Conservation (phyloP, 2,888 invertebrate genomes). For the Heliconius ismenius region DNA sequence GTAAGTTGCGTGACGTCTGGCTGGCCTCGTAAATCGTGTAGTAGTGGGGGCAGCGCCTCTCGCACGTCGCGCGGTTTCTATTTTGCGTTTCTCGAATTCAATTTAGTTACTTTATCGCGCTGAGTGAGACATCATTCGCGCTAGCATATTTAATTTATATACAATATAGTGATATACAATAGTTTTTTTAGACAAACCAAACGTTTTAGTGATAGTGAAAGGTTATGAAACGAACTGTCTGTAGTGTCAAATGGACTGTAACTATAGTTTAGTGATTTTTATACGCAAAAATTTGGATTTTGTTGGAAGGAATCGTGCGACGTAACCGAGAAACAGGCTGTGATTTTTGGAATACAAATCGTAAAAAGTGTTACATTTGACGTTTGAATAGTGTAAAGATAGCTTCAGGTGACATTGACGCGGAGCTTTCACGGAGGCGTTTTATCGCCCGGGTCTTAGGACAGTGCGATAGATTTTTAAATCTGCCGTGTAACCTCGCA, state of each 20-base stretch:
- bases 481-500: slow-evolving; percentile 52
- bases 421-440: slow-evolving; percentile 55
- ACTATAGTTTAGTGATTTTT: slow-evolving; percentile 64
- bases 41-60: slow-evolving; percentile 73
- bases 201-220: slow-evolving; percentile 59
- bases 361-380: slow-evolving; percentile 59
- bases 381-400: slow-evolving; percentile 67
- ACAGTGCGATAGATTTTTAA: slow-evolving; percentile 54
- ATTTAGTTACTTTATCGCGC: slow-evolving; percentile 75
- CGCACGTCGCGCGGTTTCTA: slow-evolving; percentile 79
- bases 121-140: slow-evolving; percentile 67
- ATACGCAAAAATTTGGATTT: slow-evolving; percentile 61
- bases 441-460: slow-evolving; percentile 46
- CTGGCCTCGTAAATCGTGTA: slow-evolving; percentile 76
- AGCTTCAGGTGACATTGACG: slow-evolving; percentile 58
- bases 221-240: slow-evolving; percentile 58
- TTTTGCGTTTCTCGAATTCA: slow-evolving; percentile 79
- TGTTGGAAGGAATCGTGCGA: slow-evolving; percentile 55
- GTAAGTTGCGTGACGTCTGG: slow-evolving; percentile 62
- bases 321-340: slow-evolving; percentile 59
- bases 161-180: slow-evolving; percentile 62
- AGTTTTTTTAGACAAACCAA: slow-evolving; percentile 57
- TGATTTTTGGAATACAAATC: slow-evolving; percentile 58
- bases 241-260: slow-evolving; percentile 61
- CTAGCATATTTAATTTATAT: slow-evolving; percentile 68